Base-by-base conservation (phyloP, 2,888 invertebrate genomes). In the Aspidiotus destructor region DNA sequence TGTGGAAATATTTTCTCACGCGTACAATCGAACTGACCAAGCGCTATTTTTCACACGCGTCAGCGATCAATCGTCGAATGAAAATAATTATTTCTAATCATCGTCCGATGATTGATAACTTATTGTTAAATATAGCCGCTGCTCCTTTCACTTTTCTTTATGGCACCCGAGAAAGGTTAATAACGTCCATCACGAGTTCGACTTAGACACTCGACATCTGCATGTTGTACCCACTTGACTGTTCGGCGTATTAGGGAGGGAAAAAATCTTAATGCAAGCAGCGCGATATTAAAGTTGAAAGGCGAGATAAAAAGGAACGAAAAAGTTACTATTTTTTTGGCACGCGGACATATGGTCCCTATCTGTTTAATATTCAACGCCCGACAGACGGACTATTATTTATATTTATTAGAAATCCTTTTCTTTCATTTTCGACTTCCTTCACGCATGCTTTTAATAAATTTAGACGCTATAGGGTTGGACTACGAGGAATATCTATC, bases 391-490 rank as follows among this genome's bases (percentile, higher is more conserved):
- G 58, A 48, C 67, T 67, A 67, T 67, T 67, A 67, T 67, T 67
- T 67, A 67, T 67, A 67, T 67, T 67, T 67, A 67, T 67, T 67
- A 67, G 58, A 67, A 67, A 67, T 67, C 67, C 67, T 67, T 67
- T 48, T n/a, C n/a, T 48, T 48, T 48, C n/a, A 13, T 48, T 48
- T 48, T 48, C 48, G 10, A 13, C 48, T 48, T 48, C 48, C n/a
- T 48, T n/a, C n/a, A 13, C 48, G 48, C 48, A 28, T 28, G 28
- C 28, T 28, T 28, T 28, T 48, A 48, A 48, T 11, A 48, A 48
- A n/a, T 48, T 48, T 11, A 48, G 48, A 28, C 28, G 28, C 28
- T 28, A 28, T 28, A 28, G 28, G 28, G 28, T 28, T 28, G 28
- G 28, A 28, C 28, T 1, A 28, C 28, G 28, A 28, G 5, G 28